Percentiles rank a stretch among this genome's conserved stretches.
Evolutionary conservation across 2,888 invertebrate species (phyloP).

Genomic region (Nasonovia ribisnigri): DNA sequence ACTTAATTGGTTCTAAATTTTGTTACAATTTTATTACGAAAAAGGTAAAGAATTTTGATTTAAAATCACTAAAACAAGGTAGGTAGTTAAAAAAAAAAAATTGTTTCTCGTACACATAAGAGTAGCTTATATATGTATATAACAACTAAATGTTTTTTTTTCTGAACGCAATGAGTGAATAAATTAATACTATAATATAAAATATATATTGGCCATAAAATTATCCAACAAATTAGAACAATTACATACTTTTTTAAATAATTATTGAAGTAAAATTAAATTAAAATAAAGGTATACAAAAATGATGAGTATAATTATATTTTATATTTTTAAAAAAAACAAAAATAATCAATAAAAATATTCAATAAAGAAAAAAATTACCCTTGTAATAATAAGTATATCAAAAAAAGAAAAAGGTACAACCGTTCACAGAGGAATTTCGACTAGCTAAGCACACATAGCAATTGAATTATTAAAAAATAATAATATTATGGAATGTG

Average conservation of each 20-base stretch:
- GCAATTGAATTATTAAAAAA: background rate
- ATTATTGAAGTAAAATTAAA: background rate
- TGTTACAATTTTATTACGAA: background rate
- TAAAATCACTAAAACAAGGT: background rate
- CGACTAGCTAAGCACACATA: slow-evolving; percentile 36
- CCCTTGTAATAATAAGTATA: background rate
- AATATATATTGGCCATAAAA: slow-evolving; percentile 20
- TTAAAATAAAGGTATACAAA: slow-evolving; percentile 41
- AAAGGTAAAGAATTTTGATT: slow-evolving; percentile 35
- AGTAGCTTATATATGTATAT: slow-evolving; percentile 5
- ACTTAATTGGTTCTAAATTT: slow-evolving; percentile 21
- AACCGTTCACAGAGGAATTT: background rate
- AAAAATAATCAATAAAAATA: background rate
- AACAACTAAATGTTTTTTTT: slow-evolving; percentile 19
- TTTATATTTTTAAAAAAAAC: background rate
- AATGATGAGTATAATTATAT: background rate
- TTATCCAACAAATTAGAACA: slow-evolving; percentile 7
- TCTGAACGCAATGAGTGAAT: background rate
- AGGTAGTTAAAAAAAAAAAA: slow-evolving; percentile 10
- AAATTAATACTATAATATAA: slow-evolving; percentile 25
- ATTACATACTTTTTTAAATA: background rate
- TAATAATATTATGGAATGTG: slow-evolving; percentile 26
- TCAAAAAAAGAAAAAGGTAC: slow-evolving; percentile 1
- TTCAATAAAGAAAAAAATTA: slow-evolving; percentile 2
- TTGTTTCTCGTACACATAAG: background rate